These are phyloP conservation scores for Grapholita molesta DNA, from an alignment of 1,140 invertebrate genomes.

Conservation along the genomic window DNA sequence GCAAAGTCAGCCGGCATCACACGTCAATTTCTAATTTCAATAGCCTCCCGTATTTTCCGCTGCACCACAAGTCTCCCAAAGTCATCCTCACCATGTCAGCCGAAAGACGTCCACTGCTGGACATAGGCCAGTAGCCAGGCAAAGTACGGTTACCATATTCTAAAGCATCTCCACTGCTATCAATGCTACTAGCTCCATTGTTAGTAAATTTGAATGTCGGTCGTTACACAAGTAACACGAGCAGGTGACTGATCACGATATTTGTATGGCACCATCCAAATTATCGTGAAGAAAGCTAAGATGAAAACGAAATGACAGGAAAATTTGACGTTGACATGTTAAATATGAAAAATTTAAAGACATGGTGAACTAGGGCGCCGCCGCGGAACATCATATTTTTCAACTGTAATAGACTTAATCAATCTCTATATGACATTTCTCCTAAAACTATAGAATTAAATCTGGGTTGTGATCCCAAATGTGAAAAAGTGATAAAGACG, in stretches of 20 bases:
- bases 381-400: too few species aligned
- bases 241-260: not conserved
- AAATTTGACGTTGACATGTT: not conserved
- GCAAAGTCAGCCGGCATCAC: too few species aligned
- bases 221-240: not conserved
- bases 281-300: slow-evolving; percentile 6
- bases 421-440: too few species aligned
- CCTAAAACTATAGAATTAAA: too few species aligned
- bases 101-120: not conserved
- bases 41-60: too few species aligned
- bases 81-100: not conserved
- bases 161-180: not conserved
- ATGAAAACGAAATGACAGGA: not conserved
- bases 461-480: too few species aligned
- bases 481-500: too few species aligned
- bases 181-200: not conserved
- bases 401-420: too few species aligned
- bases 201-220: slow-evolving; percentile 13
- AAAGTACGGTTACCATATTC: not conserved
- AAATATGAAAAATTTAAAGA: not conserved
- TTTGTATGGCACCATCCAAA: slow-evolving; percentile 5
- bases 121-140: not conserved
- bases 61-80: too few species aligned
- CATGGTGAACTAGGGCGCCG: not conserved
- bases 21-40: too few species aligned